These are phyloP conservation scores for Enteromius radiatus DNA, from an alignment of 2,797 vertebrate genomes.

Conservation along the genomic window DNA sequence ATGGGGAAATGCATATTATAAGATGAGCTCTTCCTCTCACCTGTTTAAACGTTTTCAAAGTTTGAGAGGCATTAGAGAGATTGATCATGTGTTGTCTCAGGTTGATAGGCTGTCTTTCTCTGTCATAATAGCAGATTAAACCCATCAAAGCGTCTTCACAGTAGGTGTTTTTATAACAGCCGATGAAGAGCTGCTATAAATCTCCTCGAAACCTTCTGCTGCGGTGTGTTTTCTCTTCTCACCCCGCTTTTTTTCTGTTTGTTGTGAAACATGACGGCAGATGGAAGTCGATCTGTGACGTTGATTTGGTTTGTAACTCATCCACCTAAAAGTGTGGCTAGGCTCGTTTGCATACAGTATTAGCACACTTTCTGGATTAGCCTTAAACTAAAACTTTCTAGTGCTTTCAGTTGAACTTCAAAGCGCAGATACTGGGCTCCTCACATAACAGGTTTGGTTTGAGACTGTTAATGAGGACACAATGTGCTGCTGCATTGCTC, in stretches of 20 bases:
- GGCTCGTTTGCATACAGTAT: conserved; percentile 3
- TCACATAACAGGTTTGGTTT: background rate
- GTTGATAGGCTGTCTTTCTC: background rate
- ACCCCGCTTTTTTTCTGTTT: background rate
- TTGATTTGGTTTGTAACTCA: background rate
- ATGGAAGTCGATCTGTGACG: background rate
- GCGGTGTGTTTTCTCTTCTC: conserved; percentile 8
- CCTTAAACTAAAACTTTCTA: background rate
- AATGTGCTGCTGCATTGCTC: background rate
- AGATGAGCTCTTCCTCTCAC: background rate
- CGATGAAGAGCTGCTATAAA: conserved; percentile 3
- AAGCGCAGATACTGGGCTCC: background rate
- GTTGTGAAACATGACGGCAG: conserved; percentile 1
- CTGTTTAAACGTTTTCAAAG: conserved; percentile 5
- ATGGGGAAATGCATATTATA: background rate
- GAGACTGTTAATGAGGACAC: background rate
- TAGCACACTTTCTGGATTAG: conserved; percentile 8
- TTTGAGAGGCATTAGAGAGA: background rate
- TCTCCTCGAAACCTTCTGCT: conserved; percentile 1
- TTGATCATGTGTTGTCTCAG: background rate
- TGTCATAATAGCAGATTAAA: conserved; percentile 6
- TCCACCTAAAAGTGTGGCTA: background rate
- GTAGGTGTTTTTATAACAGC: conserved; percentile 10
- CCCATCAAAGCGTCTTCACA: background rate
- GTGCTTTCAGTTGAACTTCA: background rate